These are phyloP conservation scores for Aphelenchoides bicaudatus DNA, from an alignment of 2,888 invertebrate genomes.

Conservation along the genomic window DNA sequence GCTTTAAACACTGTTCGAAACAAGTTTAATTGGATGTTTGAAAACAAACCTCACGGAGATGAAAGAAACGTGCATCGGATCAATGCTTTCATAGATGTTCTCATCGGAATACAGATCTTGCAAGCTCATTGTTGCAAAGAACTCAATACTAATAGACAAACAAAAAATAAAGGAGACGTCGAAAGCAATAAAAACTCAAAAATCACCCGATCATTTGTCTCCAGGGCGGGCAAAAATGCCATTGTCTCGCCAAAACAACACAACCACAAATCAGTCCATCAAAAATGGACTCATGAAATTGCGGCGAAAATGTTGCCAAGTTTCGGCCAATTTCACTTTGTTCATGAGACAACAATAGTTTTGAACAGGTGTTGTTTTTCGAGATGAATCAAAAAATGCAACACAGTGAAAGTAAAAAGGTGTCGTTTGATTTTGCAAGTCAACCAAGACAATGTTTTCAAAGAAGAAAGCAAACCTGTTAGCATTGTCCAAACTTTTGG, in stretches of 20 bases:
- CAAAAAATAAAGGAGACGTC: background rate
- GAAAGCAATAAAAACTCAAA: no score
- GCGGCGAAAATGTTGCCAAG: no score
- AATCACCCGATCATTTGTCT: no score
- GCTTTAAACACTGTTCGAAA: no score
- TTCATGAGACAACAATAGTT: no score
- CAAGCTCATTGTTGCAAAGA: constrained; percentile 6
- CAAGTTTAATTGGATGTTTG: background rate
- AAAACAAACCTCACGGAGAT: constrained; percentile 9
- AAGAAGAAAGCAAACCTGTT: constrained; percentile 14
- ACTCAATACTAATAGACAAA: background rate
- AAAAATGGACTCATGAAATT: no score
- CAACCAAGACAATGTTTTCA: background rate
- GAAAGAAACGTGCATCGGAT: constrained; percentile 6
- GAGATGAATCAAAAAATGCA: no score
- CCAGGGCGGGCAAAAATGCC: no score
- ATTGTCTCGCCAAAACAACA: no score
- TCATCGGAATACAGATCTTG: constrained; percentile 1
- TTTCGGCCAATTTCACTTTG: no score
- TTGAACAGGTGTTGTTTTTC: no score
- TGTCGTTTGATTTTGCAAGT: background rate
- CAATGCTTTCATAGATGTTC: background rate
- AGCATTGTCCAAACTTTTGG: constrained; percentile 32
- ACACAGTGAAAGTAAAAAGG: background rate
- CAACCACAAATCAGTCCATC: no score